Evolutionary conservation across 2,888 invertebrate species (phyloP).

Genomic region (Drosophila lacicola): DNA sequence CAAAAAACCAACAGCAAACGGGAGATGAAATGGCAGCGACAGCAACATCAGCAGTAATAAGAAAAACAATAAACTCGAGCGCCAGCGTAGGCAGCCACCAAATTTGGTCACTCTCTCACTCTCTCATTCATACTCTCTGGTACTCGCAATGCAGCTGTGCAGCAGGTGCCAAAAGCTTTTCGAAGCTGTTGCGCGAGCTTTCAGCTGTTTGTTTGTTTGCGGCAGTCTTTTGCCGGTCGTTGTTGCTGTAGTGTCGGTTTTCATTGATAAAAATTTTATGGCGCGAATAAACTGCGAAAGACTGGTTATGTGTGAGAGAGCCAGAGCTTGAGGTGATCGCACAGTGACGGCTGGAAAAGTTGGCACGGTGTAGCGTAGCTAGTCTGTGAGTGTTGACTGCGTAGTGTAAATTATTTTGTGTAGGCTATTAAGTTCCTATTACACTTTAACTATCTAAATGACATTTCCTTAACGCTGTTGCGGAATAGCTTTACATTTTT

Average conservation of each 20-base stretch:
- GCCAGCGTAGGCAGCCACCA: constrained; percentile 30
- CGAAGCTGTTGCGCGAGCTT: constrained; percentile 49
- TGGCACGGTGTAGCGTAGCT: background rate
- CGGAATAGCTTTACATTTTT: background rate
- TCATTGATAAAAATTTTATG: constrained; percentile 73
- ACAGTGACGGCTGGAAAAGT: constrained; percentile 40
- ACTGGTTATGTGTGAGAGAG: constrained; percentile 10
- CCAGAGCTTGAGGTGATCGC: constrained; percentile 6
- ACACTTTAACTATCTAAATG: background rate
- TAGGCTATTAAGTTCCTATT: background rate
- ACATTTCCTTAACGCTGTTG: background rate
- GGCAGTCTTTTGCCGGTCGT: constrained; percentile 68
- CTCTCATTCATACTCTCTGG: constrained; percentile 22
- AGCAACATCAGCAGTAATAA: constrained; percentile 18
- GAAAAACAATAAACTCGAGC: constrained; percentile 23
- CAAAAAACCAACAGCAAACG: constrained; percentile 18
- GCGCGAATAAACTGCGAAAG: constrained; percentile 27
- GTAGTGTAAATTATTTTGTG: background rate
- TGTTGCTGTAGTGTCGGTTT: constrained; percentile 58
- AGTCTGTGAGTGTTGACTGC: background rate
- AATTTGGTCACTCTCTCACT: constrained; percentile 47
- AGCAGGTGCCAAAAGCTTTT: constrained; percentile 70
- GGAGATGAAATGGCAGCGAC: constrained; percentile 47
- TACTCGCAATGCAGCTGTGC: constrained; percentile 34
- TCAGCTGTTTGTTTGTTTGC: constrained; percentile 61